phyloP scores from a whole-genome alignment of 1,140 invertebrate genomes.

The Polyergus mexicanus region DNA sequence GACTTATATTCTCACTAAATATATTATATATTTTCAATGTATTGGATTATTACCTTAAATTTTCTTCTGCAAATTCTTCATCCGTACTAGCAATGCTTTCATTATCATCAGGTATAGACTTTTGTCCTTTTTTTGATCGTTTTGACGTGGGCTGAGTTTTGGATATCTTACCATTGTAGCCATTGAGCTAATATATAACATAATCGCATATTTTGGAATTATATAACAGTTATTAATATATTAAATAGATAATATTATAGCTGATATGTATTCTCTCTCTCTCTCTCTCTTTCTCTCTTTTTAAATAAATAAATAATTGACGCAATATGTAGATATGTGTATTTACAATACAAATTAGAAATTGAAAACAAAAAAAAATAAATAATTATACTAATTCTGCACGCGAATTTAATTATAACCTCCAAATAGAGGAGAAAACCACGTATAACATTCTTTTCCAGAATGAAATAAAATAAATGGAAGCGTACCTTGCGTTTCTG shows the following conservation, averaged over 20 bases:
- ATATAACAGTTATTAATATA: neutral
- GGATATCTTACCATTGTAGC: conserved; percentile 49
- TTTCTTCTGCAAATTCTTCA: conserved; percentile 82
- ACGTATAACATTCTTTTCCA: conserved; percentile 1
- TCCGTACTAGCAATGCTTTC: conserved; percentile 83
- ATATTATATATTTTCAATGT: neutral
- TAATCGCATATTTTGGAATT: conserved; percentile 15
- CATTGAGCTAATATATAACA: conserved; percentile 69
- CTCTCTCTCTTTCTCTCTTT: neutral
- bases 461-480: neutral
- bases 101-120: conserved; percentile 70
- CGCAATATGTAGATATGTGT: neutral
- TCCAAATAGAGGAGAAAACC: conserved; percentile 30
- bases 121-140: conserved; percentile 67
- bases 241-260: neutral
- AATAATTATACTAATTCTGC: neutral
- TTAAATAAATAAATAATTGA: conserved; percentile 28
- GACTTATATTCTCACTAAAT: neutral
- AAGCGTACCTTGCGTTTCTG: conserved; percentile 79
- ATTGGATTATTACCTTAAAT: conserved; percentile 65
- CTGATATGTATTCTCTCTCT: neutral
- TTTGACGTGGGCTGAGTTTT: conserved; percentile 59
- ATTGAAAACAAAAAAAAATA: neutral
- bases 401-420: conserved; percentile 60
- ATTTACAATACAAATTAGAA: neutral